Evolutionary conservation across 53 echinoderm and acorn worm genomes (phyloP).

Genomic region (Apostichopus leukothele): DNA sequence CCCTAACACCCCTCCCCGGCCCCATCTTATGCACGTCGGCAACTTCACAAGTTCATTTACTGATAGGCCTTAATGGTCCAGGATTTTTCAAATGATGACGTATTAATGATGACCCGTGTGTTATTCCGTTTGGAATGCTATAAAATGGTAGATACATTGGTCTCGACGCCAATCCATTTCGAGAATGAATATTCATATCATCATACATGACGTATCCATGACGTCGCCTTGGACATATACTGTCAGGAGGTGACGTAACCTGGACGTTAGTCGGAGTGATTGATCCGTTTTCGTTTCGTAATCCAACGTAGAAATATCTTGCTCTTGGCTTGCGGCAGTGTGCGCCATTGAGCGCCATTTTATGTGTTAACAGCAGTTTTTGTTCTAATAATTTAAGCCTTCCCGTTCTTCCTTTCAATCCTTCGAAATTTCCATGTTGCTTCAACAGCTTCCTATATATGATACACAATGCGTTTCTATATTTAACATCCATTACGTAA

Average conservation of each 20-base stretch:
- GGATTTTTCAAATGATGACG: too few relatives aligned
- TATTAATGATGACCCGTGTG: not conserved
- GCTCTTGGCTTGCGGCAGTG: not conserved
- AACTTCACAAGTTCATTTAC: too few relatives aligned
- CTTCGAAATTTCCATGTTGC: not conserved
- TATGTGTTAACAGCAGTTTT: too few relatives aligned
- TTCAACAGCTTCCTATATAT: not conserved
- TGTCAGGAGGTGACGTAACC: not conserved
- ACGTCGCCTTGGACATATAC: not conserved
- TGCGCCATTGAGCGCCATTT: not conserved
- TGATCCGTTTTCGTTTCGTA: slow-evolving; percentile 46
- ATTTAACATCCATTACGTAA: slow-evolving; percentile 56
- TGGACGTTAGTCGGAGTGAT: slow-evolving; percentile 34
- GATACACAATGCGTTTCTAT: slow-evolving; percentile 1
- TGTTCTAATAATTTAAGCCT: not conserved
- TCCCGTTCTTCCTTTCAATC: not conserved
- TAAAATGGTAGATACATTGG: not conserved
- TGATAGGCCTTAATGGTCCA: too few relatives aligned
- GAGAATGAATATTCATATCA: slow-evolving; percentile 23
- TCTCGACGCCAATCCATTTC: not conserved
- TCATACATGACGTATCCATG: not conserved
- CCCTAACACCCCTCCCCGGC: too few relatives aligned
- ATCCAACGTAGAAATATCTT: slow-evolving; percentile 31
- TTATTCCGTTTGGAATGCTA: slow-evolving; percentile 15
- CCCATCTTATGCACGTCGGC: too few relatives aligned